phyloP scores from a whole-genome alignment of 2,797 vertebrate genomes.

The Paedocypris micromegethes region DNA sequence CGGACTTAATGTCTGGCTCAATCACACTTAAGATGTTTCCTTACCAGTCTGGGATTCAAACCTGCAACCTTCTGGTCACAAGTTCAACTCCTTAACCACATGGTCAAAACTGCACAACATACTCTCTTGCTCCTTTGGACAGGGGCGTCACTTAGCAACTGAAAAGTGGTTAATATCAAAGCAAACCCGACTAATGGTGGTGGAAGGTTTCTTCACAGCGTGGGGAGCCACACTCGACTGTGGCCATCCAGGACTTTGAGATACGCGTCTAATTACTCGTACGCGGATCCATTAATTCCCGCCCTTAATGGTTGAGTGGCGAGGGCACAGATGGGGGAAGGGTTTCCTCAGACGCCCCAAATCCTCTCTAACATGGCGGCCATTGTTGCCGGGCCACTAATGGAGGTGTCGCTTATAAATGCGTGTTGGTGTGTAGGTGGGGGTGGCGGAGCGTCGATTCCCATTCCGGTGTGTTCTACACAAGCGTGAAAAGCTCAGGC shows the following conservation, averaged over 20 bases:
- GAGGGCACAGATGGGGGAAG: background rate
- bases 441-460: constrained; percentile 45
- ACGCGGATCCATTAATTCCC: constrained; percentile 1
- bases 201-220: background rate
- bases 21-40: too few species aligned
- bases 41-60: too few species aligned
- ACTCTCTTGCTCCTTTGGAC: background rate
- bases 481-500: constrained; percentile 73
- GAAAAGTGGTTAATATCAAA: constrained; percentile 32
- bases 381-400: constrained; percentile 54
- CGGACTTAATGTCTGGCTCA: too few species aligned
- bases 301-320: constrained; percentile 25
- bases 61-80: too few species aligned
- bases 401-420: constrained; percentile 45
- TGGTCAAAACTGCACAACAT: too few species aligned
- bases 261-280: constrained; percentile 11
- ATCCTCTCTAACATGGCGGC: constrained; percentile 27
- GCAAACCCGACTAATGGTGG: background rate
- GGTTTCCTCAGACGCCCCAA: constrained; percentile 2
- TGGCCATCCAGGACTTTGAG: background rate
- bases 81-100: too few species aligned
- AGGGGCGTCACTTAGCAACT: constrained; percentile 16
- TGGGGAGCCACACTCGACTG: background rate
- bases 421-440: constrained; percentile 18
- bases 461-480: constrained; percentile 65